Base-by-base conservation (phyloP, 1,140 invertebrate species). In the Drosophila trapezifrons region DNA sequence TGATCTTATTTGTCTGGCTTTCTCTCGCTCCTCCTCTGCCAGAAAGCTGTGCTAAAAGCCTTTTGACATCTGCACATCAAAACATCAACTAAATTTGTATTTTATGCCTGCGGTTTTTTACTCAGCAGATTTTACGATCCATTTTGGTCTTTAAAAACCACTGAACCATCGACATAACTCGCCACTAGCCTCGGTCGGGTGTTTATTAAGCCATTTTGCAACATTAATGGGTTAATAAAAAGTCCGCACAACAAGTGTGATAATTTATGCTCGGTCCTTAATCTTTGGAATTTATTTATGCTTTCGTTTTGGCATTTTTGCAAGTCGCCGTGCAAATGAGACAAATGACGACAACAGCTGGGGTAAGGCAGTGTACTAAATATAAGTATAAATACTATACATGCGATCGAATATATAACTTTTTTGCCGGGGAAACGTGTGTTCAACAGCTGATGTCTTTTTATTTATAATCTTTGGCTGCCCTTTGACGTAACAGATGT, bases 181-280 rank as follows among this genome's bases (percentile, higher is more conserved):
- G 43, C 13, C 35, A 17, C 8, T 62, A 38, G 1, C 22, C 47
- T 1, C 27, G 6, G 4, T 13, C 29, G 49, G 49, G 49, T 56
- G 51, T 75, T 75, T 75, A 65, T 64, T 56, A 18, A 47, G 71
- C 45, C 58, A 73, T 73, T 45, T 42, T 35, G 49, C 63, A 58
- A 38, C 78, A 59, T 76, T 78, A 76, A 82, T 56, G 65, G 63
- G 70, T 65, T 83, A 69, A 87, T 87, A 86, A 86, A 85, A 78
- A 35, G n/a, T 37, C 64, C 66, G 55, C 57, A 58, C 29, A 82
- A 76, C 45, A 47, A 45, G 47, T 29, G 17, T 17, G n/a, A 46
- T 62, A 59, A 85, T 78, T 74, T 77, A 80, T 59, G 56, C 27
- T 38, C 20, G 13, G 43, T 62, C 57, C 37, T 38, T 52, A 75